phyloP scores from a whole-genome alignment of 2,113 vertebrate species.

The Centrocercus urophasianus region DNA sequence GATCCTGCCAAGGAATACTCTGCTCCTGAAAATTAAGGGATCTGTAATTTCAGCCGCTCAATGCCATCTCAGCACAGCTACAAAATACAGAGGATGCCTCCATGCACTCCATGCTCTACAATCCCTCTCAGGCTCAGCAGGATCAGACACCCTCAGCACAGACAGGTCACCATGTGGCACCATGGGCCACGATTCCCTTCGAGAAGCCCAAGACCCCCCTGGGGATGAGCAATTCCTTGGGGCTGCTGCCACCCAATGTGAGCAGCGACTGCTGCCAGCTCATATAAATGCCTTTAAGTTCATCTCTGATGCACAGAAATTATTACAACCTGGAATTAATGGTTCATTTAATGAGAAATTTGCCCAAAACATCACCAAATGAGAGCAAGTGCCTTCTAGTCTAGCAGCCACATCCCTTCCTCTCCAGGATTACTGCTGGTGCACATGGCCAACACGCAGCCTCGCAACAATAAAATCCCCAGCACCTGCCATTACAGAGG shows the following conservation, averaged over 20 bases:
- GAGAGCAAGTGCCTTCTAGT: not conserved
- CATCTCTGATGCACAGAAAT: not conserved
- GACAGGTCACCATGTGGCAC: not conserved
- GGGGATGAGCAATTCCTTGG: no score
- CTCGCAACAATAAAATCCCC: not conserved
- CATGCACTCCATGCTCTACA: not conserved
- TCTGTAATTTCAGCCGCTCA: not conserved
- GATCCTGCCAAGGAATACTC: not conserved
- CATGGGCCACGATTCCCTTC: not conserved
- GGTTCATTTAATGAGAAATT: not conserved
- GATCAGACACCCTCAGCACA: not conserved
- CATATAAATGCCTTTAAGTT: not conserved
- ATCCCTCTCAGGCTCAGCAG: fast-evolving
- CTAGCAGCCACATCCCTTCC: not conserved
- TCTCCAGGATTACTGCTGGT: not conserved
- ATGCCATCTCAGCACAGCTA: not conserved
- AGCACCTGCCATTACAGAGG: not conserved
- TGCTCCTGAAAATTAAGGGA: not conserved
- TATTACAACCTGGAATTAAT: not conserved
- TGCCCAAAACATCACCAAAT: not conserved
- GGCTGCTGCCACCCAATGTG: not conserved
- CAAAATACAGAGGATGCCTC: not conserved
- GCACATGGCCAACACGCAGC: not conserved
- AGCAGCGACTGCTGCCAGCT: not conserved
- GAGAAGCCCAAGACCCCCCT: not conserved